Conservation (phyloP, 2,797 vertebrate species). For the Enteromius treurensis region DNA sequence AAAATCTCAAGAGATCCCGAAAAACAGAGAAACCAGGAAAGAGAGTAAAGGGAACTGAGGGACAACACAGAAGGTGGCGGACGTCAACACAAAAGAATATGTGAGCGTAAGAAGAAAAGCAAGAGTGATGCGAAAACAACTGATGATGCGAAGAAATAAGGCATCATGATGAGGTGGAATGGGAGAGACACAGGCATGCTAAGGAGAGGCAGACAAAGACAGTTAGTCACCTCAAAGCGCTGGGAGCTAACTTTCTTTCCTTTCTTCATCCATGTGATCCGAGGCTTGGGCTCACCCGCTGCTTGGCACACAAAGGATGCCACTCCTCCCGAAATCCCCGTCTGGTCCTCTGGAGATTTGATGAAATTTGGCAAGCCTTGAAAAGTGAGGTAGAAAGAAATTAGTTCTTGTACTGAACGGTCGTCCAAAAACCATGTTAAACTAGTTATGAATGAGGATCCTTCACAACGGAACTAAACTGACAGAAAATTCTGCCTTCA, state of each 20-base stretch:
- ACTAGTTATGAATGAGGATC: slow-evolving; percentile 57
- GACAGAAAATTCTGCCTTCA: slow-evolving; percentile 52
- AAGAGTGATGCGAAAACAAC: background rate
- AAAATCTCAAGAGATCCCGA: slow-evolving; percentile 53
- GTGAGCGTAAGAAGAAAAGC: background rate
- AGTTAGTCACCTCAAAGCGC: slow-evolving; percentile 86
- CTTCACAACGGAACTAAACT: slow-evolving; percentile 61
- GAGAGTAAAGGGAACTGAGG: background rate
- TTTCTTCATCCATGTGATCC: slow-evolving; percentile 99
- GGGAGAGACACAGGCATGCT: slow-evolving; percentile 13
- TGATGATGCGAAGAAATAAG: slow-evolving; percentile 20
- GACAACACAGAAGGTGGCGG: background rate
- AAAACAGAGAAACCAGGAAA: slow-evolving; percentile 34
- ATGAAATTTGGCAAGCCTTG: slow-evolving; percentile 90
- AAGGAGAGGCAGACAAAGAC: slow-evolving; percentile 2
- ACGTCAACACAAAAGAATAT: slow-evolving; percentile 12
- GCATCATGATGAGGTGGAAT: slow-evolving; percentile 7
- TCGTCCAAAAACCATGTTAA: slow-evolving; percentile 48
- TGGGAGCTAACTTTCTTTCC: slow-evolving; percentile 99
- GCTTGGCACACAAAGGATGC: slow-evolving; percentile 98
- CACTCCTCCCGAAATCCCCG: slow-evolving; percentile 95
- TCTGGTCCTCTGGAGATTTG: slow-evolving; percentile 97
- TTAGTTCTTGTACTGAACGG: slow-evolving; percentile 40
- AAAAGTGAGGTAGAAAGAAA: slow-evolving; percentile 23
- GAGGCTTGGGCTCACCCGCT: slow-evolving; percentile 92